Conservation (phyloP, 2,888 invertebrate species). For the Tigriopus californicus region DNA sequence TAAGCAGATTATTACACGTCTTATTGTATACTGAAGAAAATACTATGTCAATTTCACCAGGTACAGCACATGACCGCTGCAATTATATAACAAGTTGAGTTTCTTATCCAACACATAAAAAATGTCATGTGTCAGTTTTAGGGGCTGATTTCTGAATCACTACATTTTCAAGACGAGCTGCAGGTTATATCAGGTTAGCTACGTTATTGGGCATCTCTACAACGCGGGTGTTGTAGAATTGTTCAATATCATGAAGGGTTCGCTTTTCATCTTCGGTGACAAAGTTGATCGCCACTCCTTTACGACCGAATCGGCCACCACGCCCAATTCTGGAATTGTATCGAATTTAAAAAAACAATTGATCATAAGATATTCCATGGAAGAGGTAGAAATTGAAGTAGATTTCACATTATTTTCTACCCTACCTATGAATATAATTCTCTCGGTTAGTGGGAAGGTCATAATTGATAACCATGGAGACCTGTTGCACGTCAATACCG, state of each 20-base stretch:
- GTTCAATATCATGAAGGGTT: conserved; percentile 88
- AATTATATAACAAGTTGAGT: no score
- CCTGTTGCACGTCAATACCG: conserved; percentile 99
- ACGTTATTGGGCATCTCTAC: conserved; percentile 99
- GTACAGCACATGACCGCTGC: no score
- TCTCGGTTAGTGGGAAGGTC: conserved; percentile 98
- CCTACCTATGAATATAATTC: conserved; percentile 96
- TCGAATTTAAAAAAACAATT: conserved; percentile 26
- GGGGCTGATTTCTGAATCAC: no score
- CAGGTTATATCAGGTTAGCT: conserved; percentile 96
- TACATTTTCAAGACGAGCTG: no score
- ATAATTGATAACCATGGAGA: conserved; percentile 98
- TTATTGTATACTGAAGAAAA: no score
- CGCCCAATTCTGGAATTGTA: conserved; percentile 68
- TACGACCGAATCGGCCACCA: conserved; percentile 98
- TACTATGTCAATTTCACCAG: no score
- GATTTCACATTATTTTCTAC: not conserved
- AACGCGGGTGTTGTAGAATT: conserved; percentile 92
- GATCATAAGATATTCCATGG: no score
- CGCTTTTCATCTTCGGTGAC: conserved; percentile 88
- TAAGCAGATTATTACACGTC: no score
- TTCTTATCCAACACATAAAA: no score
- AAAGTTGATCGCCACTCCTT: conserved; percentile 99
- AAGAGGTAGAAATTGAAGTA: conserved; percentile 2
- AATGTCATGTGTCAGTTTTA: no score